These are phyloP conservation scores for Eudyptes chrysolophus DNA, from an alignment of 2,113 vertebrate genomes.

Conservation along the genomic window DNA sequence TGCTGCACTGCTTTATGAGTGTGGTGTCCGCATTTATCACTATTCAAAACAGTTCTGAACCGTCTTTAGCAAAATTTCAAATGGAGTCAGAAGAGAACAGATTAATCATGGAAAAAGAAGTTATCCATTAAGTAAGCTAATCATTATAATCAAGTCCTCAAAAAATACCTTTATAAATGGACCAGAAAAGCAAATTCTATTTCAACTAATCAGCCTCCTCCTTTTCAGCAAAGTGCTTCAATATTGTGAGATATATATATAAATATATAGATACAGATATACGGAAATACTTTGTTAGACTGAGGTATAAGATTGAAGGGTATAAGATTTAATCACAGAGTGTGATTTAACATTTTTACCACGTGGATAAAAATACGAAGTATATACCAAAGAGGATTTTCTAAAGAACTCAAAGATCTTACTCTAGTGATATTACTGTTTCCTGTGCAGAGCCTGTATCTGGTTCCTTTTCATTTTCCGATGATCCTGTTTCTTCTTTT, in stretches of 20 bases:
- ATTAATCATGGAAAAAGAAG: neutral
- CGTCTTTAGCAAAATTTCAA: neutral
- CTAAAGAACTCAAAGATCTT: neutral
- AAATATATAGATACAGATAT: neutral
- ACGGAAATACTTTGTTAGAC: neutral
- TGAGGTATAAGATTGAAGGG: neutral
- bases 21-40: neutral
- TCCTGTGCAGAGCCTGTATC: neutral
- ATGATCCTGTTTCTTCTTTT: neutral
- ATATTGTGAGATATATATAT: neutral
- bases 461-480: neutral
- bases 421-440: neutral
- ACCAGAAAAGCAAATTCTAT: neutral
- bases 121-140: neutral
- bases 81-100: neutral
- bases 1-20: neutral
- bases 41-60: neutral
- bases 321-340: neutral
- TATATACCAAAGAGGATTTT: neutral
- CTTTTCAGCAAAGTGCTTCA: neutral
- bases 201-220: neutral
- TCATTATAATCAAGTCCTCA: neutral
- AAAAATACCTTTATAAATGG: neutral
- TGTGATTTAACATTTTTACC: neutral
- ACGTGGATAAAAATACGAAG: fast-evolving